Evolutionary conservation across 2,888 invertebrate genomes (phyloP), one percentile per base, ranked within the genome.

Genomic region (Esperia sulphurella): DNA sequence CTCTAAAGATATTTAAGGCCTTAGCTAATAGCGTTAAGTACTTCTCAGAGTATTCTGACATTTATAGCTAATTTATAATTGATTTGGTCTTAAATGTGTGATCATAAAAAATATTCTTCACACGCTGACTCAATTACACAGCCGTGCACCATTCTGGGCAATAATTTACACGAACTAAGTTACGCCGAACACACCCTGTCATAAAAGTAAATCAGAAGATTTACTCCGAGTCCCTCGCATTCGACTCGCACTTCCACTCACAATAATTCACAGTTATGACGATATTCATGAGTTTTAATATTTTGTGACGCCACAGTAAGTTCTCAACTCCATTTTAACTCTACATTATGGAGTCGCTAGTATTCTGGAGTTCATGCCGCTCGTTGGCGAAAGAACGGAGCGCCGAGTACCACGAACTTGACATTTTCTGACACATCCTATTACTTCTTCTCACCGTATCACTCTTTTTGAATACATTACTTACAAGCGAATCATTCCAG

Each of bases 131-230:
- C 21, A 21, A 21, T 35, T 4, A 8, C 10, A 12, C 37, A 37
- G 4, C 37, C 4, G 10, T 12, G 7, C 37, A 37, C n/a, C 8
- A 37, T 12, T 12, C n/a, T 39, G 9, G 14, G 13, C 14, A 39
- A 14, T 39, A 39, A 39, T 46, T 45, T 41, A 5, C 14, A 14
- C 39, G 14, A 14, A 7, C 39, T 14, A 13, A 39, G 14, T 13
- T 39, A 14, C 39, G 21, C 12, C 41, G 41, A 29, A 46, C 60
- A 61, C 66, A 52, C 52, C 50, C 53, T 48, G 46, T 73, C 74
- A 64, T 73, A 71, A 74, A 74, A 64, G 41, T 45, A 55, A 64
- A 21, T 33, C 43, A 58, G 56, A 53, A 59, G 61, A 65, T 71
- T 71, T 65, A 70, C 63, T 58, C 50, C 55, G 5, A 14, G 13